These are phyloP conservation scores for Poeciliopsis occidentalis DNA, from an alignment of 2,113 vertebrate species.

Conservation along the genomic window DNA sequence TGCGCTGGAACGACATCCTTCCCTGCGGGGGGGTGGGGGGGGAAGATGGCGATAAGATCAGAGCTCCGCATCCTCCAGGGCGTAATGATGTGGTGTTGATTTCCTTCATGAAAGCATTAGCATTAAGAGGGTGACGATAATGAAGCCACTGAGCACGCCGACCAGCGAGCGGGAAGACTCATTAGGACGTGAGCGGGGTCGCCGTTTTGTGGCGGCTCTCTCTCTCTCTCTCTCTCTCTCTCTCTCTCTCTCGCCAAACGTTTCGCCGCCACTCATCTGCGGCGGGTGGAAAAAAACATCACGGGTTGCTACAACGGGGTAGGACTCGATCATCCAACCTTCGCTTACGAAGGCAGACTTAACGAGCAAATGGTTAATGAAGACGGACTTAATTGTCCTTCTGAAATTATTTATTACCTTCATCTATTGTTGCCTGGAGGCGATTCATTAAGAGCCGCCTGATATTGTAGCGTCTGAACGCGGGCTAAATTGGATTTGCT, in stretches of 20 bases:
- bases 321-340: constrained; percentile 45
- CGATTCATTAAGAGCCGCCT: constrained; percentile 44
- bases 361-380: constrained; percentile 70
- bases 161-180: constrained; percentile 60
- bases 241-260: background rate
- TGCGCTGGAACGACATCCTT: constrained; percentile 1
- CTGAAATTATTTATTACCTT: constrained; percentile 68
- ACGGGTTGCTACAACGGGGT: constrained; percentile 16
- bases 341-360: constrained; percentile 62
- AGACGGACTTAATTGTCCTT: constrained; percentile 67
- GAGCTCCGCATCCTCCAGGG: constrained; percentile 27
- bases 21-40: too few species aligned
- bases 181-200: constrained; percentile 58
- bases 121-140: constrained; percentile 69
- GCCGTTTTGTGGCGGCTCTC: constrained; percentile 24
- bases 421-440: constrained; percentile 51
- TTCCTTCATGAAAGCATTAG: constrained; percentile 61
- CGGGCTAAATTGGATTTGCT: constrained; percentile 46
- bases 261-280: constrained; percentile 20
- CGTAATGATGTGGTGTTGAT: constrained; percentile 70
- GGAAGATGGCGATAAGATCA: background rate
- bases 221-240: background rate
- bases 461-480: constrained; percentile 19
- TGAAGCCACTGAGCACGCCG: constrained; percentile 56
- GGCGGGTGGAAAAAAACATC: constrained; percentile 18